Percentiles rank a stretch among this genome's conserved stretches.
Conservation (phyloP, 2,113 vertebrate genomes). For the Acanthisitta chloris region DNA sequence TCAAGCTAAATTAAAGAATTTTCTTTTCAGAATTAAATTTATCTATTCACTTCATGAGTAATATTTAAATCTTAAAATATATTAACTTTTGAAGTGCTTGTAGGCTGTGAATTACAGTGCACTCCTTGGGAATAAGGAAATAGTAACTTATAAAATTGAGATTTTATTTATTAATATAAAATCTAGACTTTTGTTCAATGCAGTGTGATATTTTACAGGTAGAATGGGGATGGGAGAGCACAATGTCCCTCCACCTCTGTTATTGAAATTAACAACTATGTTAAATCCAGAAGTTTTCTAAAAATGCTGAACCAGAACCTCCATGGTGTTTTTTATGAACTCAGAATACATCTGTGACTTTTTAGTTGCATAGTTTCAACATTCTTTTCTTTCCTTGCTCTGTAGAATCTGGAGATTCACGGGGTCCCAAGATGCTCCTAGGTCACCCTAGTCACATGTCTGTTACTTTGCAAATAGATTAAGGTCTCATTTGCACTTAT, state of each 20-base stretch:
- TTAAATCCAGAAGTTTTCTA: not conserved
- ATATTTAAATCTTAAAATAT: not conserved
- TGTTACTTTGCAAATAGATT: not conserved
- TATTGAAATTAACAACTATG: not conserved
- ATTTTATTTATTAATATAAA: not conserved
- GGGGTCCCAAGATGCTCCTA: not conserved
- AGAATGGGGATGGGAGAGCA: fast-evolving
- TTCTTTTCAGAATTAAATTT: not conserved
- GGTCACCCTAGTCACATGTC: not conserved
- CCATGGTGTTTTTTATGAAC: not conserved
- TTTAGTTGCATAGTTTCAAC: not conserved
- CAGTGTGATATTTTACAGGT: not conserved
- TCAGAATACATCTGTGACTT: not conserved
- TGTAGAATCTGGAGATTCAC: not conserved
- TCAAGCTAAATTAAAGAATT: not conserved
- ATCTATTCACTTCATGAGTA: not conserved
- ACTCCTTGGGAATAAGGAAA: not conserved
- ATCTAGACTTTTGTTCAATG: not conserved
- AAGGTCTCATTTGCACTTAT: not conserved
- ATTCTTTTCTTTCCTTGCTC: not conserved
- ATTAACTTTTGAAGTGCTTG: not conserved
- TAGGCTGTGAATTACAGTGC: not conserved
- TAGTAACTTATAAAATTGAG: not conserved
- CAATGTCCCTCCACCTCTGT: not conserved
- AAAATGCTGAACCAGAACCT: not conserved